Evolutionary conservation across 2,113 vertebrate species (phyloP).

Genomic region (Lamprologus sp.): DNA sequence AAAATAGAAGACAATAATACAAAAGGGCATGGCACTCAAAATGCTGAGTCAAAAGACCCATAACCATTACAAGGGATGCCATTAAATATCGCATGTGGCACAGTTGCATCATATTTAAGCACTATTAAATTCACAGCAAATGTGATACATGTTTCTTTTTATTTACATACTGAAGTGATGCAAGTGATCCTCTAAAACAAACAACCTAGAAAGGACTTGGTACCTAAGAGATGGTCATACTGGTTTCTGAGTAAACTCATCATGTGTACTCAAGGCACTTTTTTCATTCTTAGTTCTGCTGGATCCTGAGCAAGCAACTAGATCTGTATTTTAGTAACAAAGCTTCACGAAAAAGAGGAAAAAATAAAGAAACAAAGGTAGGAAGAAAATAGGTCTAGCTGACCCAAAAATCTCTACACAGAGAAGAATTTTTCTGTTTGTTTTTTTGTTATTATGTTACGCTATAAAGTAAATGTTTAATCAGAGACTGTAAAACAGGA

Average conservation of each 20-base stretch:
- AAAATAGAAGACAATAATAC: not conserved
- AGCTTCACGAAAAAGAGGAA: not conserved
- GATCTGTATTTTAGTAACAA: not conserved
- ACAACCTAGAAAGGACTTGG: not conserved
- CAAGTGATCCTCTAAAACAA: not conserved
- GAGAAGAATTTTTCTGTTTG: not conserved
- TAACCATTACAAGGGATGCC: not conserved
- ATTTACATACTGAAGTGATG: not conserved
- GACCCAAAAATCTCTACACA: not conserved
- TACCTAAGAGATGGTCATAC: not conserved
- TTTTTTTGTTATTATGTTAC: not conserved
- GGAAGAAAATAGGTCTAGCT: not conserved
- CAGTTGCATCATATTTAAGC: not conserved
- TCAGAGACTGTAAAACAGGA: not conserved
- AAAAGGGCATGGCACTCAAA: not conserved
- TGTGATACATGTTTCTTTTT: not conserved
- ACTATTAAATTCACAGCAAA: not conserved
- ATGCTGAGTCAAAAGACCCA: not conserved
- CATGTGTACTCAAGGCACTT: accelerated
- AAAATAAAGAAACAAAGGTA: not conserved
- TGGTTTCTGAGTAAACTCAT: not conserved
- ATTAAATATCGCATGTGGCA: not conserved
- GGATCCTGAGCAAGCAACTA: not conserved
- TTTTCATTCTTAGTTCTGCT: not conserved
- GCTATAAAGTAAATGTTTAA: not conserved